Conservation (phyloP, 2,113 vertebrate genomes). For the Ifrita kowaldi region DNA sequence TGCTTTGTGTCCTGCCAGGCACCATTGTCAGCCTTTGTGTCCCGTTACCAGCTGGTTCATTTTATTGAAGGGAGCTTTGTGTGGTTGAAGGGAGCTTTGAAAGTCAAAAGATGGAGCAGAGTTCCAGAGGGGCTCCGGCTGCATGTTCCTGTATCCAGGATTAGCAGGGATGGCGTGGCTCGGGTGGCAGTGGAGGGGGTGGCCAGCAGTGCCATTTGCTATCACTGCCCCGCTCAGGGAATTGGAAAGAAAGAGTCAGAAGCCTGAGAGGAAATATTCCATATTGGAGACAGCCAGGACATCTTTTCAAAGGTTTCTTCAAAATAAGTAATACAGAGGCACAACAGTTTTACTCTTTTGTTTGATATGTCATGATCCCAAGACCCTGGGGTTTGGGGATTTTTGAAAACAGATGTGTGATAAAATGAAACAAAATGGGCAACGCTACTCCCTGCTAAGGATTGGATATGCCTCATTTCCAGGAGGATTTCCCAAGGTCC, state of each 20-base stretch:
- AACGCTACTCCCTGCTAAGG: neutral
- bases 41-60: neutral
- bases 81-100: neutral
- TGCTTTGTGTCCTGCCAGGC: neutral
- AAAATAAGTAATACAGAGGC: neutral
- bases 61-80: neutral
- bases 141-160: neutral
- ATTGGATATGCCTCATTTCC: neutral
- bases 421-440: neutral
- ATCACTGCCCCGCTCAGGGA: neutral
- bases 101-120: neutral
- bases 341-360: neutral
- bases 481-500: neutral
- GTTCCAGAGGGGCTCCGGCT: neutral
- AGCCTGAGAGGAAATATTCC: neutral
- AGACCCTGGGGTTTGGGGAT: neutral
- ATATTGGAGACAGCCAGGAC: neutral
- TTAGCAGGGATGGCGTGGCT: rapidly evolving
- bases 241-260: neutral
- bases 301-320: neutral
- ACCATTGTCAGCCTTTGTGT: neutral
- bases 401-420: neutral
- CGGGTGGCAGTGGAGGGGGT: rapidly evolving
- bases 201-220: neutral
- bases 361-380: neutral